Evolutionary conservation across 1,140 invertebrate genomes (phyloP).

Genomic region (Drosophila suzukii): DNA sequence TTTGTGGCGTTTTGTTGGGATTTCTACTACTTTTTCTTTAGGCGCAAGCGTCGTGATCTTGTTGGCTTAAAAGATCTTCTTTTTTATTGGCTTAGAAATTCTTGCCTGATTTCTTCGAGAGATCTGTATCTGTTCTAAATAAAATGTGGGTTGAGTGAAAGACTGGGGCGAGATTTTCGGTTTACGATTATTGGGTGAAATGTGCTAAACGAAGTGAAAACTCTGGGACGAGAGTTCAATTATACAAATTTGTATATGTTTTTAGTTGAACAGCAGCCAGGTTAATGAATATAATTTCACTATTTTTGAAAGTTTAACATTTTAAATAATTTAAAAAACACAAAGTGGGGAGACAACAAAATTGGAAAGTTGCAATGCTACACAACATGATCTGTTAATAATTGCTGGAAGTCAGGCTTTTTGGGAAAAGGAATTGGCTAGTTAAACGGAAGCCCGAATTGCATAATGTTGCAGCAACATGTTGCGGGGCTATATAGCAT

Average conservation of each 20-base stretch:
- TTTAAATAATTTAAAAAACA: constrained; percentile 44
- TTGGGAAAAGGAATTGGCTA: not conserved
- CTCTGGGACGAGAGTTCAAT: constrained; percentile 24
- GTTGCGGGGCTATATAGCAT: constrained; percentile 17
- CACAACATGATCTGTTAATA: constrained; percentile 8
- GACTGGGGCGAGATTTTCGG: constrained; percentile 39
- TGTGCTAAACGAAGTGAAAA: constrained; percentile 68
- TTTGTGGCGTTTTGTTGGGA: constrained; percentile 38
- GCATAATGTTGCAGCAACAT: constrained; percentile 42
- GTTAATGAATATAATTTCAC: constrained; percentile 43
- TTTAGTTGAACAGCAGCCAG: not conserved
- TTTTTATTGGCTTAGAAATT: constrained; percentile 79
- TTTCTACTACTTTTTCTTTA: constrained; percentile 75
- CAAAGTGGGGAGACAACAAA: constrained; percentile 2
- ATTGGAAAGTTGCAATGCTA: constrained; percentile 35
- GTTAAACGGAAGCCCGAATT: constrained; percentile 9
- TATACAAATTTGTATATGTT: constrained; percentile 4
- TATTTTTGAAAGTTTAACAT: constrained; percentile 46
- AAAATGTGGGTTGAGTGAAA: constrained; percentile 77
- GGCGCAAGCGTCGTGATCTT: constrained; percentile 52
- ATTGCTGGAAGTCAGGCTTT: not conserved
- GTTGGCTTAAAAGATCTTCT: constrained; percentile 67
- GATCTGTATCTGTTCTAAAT: constrained; percentile 82
- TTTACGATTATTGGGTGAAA: constrained; percentile 70
- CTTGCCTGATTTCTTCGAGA: constrained; percentile 56